Evolutionary conservation across 2,888 invertebrate genomes (phyloP), one percentile per base, ranked within the genome.

Genomic region (Cataglyphis rosenhaueri): DNA sequence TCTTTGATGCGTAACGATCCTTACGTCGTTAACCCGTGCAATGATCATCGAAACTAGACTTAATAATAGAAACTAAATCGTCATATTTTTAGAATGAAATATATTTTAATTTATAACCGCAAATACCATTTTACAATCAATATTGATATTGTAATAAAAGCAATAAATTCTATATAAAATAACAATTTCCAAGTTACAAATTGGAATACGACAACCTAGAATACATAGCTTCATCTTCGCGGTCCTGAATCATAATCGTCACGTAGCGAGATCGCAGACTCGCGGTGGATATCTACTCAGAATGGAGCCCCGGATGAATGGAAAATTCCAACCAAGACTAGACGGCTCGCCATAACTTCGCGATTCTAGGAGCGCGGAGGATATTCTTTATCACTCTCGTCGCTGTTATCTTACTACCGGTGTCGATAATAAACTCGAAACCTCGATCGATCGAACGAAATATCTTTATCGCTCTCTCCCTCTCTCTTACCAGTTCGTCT

Each of bases 371-470:
- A 74, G 64, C 74, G 62, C 71, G 70, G 62, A 55, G 75, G 68
- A 59, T 78, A 70, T 82, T 81, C 83, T 87, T 87, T 86, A 83
- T 86, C 83, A 78, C 74, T 55, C 62, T 25, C 78, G 66, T 83
- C 73, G 79, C 76, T 66, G 75, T 85, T 87, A 81, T 82, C 87
- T 87, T 84, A 83, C 84, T 84, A 87, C 61, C 78, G 70, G 74
- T 81, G 84, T 74, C 66, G 84, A 78, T 85, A 85, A 87, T 87
- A 85, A 87, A 87, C 84, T 85, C 84, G 87, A 86, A 87, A 86
- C 85, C 83, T 61, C 76, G 78, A 85, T 86, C 85, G 86, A 86
- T 86, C 83, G 73, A 57, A 70, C 66, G 78, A 84, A 81, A 65
- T 76, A 52, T 61, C 73, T 78, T 73, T 18, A 64, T 81, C 48